Percentiles rank a stretch among this genome's conserved stretches.
Conservation (phyloP, 2,888 invertebrate genomes). For the Chydorus sphaericus region DNA sequence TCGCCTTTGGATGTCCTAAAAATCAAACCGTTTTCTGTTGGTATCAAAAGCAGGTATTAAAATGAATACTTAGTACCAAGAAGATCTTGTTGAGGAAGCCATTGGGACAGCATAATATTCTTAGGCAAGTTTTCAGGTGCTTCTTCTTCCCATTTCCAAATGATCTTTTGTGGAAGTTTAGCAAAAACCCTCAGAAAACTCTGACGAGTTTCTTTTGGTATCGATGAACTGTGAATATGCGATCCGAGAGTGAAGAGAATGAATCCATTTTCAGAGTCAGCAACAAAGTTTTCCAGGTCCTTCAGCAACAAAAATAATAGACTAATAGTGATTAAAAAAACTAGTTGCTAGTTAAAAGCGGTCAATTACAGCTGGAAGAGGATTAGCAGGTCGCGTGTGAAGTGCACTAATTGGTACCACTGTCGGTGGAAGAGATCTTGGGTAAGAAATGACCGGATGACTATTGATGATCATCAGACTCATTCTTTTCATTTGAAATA, state of each 20-base stretch:
- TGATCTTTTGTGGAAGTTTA: not conserved
- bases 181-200: not conserved
- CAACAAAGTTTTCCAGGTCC: too few relatives aligned
- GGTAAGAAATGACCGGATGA: not conserved
- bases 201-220: not conserved
- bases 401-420: not conserved
- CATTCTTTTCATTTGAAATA: too few relatives aligned
- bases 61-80: too few relatives aligned
- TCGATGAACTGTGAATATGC: not conserved
- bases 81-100: not conserved
- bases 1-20: not conserved
- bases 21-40: too few relatives aligned
- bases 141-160: constrained; percentile 4
- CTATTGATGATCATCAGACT: too few relatives aligned
- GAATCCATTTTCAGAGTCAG: too few relatives aligned
- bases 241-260: not conserved
- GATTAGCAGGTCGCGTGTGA: not conserved
- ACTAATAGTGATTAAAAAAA: not conserved
- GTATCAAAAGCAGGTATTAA: too few relatives aligned
- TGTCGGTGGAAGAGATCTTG: not conserved
- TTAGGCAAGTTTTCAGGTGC: not conserved
- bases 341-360: not conserved
- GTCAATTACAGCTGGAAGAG: not conserved
- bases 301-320: not conserved
- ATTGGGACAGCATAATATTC: not conserved